Evolutionary conservation across 1,140 invertebrate genomes (phyloP).

Genomic region (Papilio polytes): DNA sequence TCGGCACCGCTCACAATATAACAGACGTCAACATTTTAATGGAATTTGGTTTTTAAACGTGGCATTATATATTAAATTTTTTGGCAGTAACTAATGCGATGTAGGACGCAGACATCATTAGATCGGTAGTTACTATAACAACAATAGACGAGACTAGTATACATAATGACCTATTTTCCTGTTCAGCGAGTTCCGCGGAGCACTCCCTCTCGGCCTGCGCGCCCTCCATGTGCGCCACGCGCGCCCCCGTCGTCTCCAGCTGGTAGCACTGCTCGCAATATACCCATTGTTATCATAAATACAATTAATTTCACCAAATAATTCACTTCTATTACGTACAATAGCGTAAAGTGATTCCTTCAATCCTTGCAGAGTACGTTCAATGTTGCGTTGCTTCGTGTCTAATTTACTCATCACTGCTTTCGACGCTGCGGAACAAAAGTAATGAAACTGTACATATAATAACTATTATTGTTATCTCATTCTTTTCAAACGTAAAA

Average conservation of each 20-base stretch:
- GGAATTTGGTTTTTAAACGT: too few relatives aligned
- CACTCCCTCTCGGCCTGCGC: slow-evolving; percentile 64
- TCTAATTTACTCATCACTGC: slow-evolving; percentile 75
- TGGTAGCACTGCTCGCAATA: slow-evolving; percentile 66
- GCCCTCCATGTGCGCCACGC: slow-evolving; percentile 75
- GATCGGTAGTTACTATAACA: not conserved
- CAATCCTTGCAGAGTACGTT: slow-evolving; percentile 68
- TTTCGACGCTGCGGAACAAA: slow-evolving; percentile 66
- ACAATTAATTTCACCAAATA: slow-evolving; percentile 1
- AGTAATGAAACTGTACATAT: too few relatives aligned
- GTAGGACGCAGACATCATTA: not conserved
- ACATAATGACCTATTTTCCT: slow-evolving; percentile 62
- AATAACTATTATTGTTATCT: not conserved
- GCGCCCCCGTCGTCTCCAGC: slow-evolving; percentile 73
- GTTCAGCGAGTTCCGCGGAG: slow-evolving; percentile 58
- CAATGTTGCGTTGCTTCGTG: slow-evolving; percentile 65
- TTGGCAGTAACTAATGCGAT: not conserved
- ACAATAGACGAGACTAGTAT: not conserved
- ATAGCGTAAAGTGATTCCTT: slow-evolving; percentile 77
- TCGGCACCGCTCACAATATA: too few relatives aligned
- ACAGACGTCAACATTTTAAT: too few relatives aligned
- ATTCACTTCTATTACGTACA: slow-evolving; percentile 59
- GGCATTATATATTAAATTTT: too few relatives aligned
- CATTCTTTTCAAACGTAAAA: too few relatives aligned
- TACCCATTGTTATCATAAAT: not conserved